These are phyloP conservation scores for Rhyacophila brunnea DNA, from an alignment of 1,140 invertebrate species.

Conservation along the genomic window DNA sequence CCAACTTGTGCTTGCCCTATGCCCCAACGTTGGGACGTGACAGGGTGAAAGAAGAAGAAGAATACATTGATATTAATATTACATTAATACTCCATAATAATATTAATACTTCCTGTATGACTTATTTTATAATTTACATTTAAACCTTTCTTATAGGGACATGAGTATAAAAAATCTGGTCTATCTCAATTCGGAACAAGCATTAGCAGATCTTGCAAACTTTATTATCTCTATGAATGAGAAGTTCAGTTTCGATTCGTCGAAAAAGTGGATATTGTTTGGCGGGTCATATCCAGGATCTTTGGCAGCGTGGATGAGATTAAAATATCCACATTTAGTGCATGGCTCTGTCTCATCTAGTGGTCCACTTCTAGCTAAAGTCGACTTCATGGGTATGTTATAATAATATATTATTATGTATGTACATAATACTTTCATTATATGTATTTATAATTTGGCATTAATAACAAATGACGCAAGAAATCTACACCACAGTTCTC, in stretches of 20 bases:
- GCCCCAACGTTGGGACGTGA: no score
- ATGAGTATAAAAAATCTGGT: constrained; percentile 72
- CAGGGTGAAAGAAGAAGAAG: no score
- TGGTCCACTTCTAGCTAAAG: constrained; percentile 79
- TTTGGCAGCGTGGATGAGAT: constrained; percentile 83
- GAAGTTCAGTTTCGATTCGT: constrained; percentile 59
- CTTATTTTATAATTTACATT: not conserved
- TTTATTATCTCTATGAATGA: constrained; percentile 73
- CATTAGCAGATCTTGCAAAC: constrained; percentile 80
- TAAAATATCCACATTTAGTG: constrained; percentile 88
- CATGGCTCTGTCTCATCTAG: constrained; percentile 84
- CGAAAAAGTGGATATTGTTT: constrained; percentile 87
- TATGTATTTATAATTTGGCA: no score
- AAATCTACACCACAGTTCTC: no score
- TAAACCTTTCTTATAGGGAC: constrained; percentile 60
- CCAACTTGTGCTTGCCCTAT: no score
- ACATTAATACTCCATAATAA: not conserved
- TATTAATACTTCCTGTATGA: not conserved
- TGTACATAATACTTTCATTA: no score
- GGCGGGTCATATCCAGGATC: constrained; percentile 92
- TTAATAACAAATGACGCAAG: no score
- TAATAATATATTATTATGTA: no score
- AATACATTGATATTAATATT: not conserved
- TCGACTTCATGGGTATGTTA: constrained; percentile 75
- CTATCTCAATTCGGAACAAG: constrained; percentile 83